These are phyloP conservation scores for Rhabditophanes sp. DNA, from an alignment of 2,888 invertebrate species.

Conservation along the genomic window DNA sequence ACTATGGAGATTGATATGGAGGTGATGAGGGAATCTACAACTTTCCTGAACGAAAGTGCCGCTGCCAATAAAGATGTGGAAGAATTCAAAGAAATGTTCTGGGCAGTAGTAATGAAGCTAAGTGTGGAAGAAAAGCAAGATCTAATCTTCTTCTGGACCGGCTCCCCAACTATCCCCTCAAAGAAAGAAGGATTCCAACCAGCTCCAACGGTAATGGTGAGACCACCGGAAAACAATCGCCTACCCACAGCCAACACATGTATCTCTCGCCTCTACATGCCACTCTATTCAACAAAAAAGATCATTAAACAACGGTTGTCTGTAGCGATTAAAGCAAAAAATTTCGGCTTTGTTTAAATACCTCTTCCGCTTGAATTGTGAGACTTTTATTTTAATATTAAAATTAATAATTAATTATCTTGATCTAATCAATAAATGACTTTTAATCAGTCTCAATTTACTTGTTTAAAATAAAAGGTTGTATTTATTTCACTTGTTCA, in stretches of 20 bases:
- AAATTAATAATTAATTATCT: too few relatives aligned
- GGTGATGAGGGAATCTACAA: slow-evolving; percentile 84
- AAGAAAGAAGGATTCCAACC: slow-evolving; percentile 96
- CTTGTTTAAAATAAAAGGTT: too few relatives aligned
- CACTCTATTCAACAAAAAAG: slow-evolving; percentile 66
- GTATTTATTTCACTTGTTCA: too few relatives aligned
- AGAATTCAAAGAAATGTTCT: slow-evolving; percentile 89
- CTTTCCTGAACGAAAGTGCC: slow-evolving; percentile 92
- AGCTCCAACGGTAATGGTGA: slow-evolving; percentile 62
- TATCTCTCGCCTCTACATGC: slow-evolving; percentile 94
- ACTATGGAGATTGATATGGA: slow-evolving; percentile 76
- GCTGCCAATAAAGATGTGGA: slow-evolving; percentile 45
- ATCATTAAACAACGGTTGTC: slow-evolving; percentile 80
- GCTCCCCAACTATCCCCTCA: slow-evolving; percentile 90
- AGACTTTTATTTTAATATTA: too few relatives aligned
- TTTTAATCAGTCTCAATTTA: too few relatives aligned
- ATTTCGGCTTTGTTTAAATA: slow-evolving; percentile 86
- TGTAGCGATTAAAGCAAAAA: slow-evolving; percentile 94
- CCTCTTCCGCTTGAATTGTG: too few relatives aligned
- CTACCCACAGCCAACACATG: slow-evolving; percentile 98
- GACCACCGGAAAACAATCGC: slow-evolving; percentile 91
- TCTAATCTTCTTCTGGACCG: slow-evolving; percentile 92
- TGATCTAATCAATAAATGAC: too few relatives aligned
- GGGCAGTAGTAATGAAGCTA: slow-evolving; percentile 97
- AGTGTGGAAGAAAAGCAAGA: slow-evolving; percentile 78